Evolutionary conservation across 2,888 invertebrate species (phyloP).

Genomic region (Augochlorella aurata): DNA sequence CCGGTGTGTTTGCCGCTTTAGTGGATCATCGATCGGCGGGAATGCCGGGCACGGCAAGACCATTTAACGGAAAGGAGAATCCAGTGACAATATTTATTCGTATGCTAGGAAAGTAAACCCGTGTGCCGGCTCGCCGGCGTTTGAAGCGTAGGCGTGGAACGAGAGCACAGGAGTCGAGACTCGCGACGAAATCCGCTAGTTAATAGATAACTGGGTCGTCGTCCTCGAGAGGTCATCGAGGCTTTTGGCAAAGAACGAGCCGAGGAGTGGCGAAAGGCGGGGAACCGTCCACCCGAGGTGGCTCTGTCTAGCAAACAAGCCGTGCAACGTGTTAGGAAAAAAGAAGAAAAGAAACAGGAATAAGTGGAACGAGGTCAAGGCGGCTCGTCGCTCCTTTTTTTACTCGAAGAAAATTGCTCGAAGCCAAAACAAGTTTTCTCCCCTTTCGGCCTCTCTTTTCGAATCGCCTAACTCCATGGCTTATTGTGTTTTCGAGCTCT

Average conservation of each 20-base stretch:
- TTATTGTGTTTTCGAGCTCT: slow-evolving; percentile 21
- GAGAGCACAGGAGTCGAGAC: slow-evolving; percentile 1
- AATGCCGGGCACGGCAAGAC: background rate
- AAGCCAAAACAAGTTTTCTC: slow-evolving; percentile 23
- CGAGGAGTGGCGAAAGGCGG: slow-evolving; percentile 37
- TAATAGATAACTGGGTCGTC: slow-evolving; percentile 64
- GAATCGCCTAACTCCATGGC: slow-evolving; percentile 31
- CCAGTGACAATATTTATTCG: slow-evolving; percentile 22
- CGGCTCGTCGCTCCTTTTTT: slow-evolving; percentile 56
- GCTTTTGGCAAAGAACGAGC: slow-evolving; percentile 50
- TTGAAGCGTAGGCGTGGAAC: slow-evolving; percentile 24
- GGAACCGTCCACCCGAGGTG: slow-evolving; percentile 30
- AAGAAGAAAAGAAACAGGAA: background rate
- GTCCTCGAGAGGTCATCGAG: slow-evolving; percentile 48
- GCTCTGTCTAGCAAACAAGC: slow-evolving; percentile 47
- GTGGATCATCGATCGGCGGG: background rate
- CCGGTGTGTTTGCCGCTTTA: background rate
- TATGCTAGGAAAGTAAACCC: background rate
- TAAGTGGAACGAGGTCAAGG: slow-evolving; percentile 65
- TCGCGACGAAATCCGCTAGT: slow-evolving; percentile 55
- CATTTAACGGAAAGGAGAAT: background rate
- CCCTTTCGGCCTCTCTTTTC: background rate
- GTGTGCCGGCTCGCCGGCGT: background rate
- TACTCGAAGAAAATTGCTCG: slow-evolving; percentile 47
- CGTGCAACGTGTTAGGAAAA: slow-evolving; percentile 52